Conservation (phyloP, 2,888 invertebrate species). For the Leptopterna dolabrata region DNA sequence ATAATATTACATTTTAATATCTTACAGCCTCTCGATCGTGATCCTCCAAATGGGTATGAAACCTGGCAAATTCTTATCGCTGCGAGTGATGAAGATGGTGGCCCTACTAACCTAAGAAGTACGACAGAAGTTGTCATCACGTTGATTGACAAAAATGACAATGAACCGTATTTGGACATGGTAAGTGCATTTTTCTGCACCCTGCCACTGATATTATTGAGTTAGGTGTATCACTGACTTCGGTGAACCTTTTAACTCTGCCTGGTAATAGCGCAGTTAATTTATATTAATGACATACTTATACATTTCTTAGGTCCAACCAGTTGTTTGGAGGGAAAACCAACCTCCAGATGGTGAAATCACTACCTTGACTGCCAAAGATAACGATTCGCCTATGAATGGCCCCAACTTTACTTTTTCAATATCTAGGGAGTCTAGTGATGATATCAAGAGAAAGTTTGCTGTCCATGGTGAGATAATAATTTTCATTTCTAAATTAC, state of each 20-base stretch:
- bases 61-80: constrained; percentile 77
- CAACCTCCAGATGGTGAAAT: constrained; percentile 74
- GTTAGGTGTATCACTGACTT: too few relatives aligned
- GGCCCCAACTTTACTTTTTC: constrained; percentile 86
- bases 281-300: neutral
- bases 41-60: constrained; percentile 86
- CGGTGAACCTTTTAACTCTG: too few relatives aligned
- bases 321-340: constrained; percentile 88
- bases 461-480: constrained; percentile 72
- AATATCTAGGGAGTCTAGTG: constrained; percentile 75
- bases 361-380: constrained; percentile 77
- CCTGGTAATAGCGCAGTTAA: too few relatives aligned
- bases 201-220: neutral
- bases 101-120: constrained; percentile 71
- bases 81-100: constrained; percentile 81
- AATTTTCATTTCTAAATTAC: neutral
- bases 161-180: constrained; percentile 87
- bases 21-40: constrained; percentile 82
- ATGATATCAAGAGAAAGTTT: constrained; percentile 79
- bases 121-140: constrained; percentile 76
- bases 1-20: neutral
- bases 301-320: constrained; percentile 71
- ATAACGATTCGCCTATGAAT: constrained; percentile 84
- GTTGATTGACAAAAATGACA: constrained; percentile 89
- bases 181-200: constrained; percentile 67